phyloP scores from a whole-genome alignment of 2,888 invertebrate species.

The Meghimatium bilineatum region DNA sequence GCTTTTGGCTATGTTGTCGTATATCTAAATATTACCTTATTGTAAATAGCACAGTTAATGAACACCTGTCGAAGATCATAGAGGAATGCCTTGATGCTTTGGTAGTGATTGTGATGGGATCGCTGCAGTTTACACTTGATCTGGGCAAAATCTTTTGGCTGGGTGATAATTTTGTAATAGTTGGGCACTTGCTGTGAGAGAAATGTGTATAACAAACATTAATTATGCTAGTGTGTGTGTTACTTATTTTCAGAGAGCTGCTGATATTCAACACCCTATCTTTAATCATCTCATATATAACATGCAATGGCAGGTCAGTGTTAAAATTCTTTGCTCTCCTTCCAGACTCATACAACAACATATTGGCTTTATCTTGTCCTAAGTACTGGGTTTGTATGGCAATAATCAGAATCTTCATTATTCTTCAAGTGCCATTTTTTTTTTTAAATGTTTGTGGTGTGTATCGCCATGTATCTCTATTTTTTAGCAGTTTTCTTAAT shows the following conservation, averaged over 20 bases:
- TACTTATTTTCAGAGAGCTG: not conserved
- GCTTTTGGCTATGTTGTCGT: not conserved
- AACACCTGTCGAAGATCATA: slow-evolving; percentile 90
- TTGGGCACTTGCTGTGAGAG: slow-evolving; percentile 80
- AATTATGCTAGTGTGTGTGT: not conserved
- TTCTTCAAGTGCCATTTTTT: too few species aligned
- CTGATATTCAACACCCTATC: too few species aligned
- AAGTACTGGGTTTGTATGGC: too few species aligned
- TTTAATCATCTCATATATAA: too few species aligned
- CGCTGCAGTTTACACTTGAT: slow-evolving; percentile 89
- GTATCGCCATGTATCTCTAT: too few species aligned
- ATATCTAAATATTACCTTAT: slow-evolving; percentile 82
- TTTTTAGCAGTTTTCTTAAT: too few species aligned
- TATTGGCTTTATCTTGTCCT: too few species aligned
- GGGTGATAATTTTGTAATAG: slow-evolving; percentile 84
- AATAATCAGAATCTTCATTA: too few species aligned
- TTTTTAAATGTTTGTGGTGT: too few species aligned
- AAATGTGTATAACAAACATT: not conserved
- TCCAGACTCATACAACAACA: too few species aligned
- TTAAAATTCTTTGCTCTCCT: too few species aligned
- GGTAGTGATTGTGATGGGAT: slow-evolving; percentile 85
- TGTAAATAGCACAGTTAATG: slow-evolving; percentile 90
- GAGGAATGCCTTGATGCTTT: slow-evolving; percentile 85
- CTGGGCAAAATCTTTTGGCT: slow-evolving; percentile 90
- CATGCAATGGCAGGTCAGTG: too few species aligned